Percentiles rank a stretch among this genome's conserved stretches.
phyloP scores from a whole-genome alignment of 1,140 invertebrate genomes.

The Holotrichia oblita region DNA sequence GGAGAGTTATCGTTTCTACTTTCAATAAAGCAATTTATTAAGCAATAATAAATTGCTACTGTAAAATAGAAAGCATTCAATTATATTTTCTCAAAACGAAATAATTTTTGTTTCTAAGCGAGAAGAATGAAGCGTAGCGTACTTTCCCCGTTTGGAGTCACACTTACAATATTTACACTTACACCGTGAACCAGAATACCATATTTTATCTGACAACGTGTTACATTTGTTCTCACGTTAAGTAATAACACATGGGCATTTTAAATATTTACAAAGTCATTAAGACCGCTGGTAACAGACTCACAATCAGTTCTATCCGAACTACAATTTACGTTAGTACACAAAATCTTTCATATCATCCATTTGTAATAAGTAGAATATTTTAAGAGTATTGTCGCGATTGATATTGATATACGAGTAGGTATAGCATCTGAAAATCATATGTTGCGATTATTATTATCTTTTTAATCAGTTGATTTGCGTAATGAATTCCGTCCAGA shows the following conservation, averaged over 20 bases:
- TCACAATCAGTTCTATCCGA: conserved; percentile 10
- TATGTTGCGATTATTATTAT: no score
- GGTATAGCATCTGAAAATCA: no score
- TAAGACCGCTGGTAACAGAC: conserved; percentile 11
- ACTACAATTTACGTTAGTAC: not conserved
- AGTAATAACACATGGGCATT: conserved; percentile 35
- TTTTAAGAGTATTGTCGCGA: not conserved
- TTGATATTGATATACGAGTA: no score
- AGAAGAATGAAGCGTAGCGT: not conserved
- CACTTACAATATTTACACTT: conserved; percentile 28
- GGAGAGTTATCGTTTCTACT: no score
- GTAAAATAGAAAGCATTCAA: not conserved
- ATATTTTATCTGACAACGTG: conserved; percentile 31
- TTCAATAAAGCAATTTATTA: no score
- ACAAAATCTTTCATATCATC: not conserved
- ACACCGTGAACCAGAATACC: conserved; percentile 29
- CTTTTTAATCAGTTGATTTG: no score
- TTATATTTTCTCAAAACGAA: not conserved
- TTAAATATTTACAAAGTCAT: conserved; percentile 37
- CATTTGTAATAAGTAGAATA: not conserved
- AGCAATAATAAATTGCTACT: no score
- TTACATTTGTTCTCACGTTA: conserved; percentile 36
- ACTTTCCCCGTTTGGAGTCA: conserved; percentile 14
- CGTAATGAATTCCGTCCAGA: no score
- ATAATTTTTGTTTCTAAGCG: not conserved